Percentiles rank a stretch among this genome's conserved stretches.
These are phyloP conservation scores for Progne subis DNA, from an alignment of 2,113 vertebrate species.

Conservation along the genomic window DNA sequence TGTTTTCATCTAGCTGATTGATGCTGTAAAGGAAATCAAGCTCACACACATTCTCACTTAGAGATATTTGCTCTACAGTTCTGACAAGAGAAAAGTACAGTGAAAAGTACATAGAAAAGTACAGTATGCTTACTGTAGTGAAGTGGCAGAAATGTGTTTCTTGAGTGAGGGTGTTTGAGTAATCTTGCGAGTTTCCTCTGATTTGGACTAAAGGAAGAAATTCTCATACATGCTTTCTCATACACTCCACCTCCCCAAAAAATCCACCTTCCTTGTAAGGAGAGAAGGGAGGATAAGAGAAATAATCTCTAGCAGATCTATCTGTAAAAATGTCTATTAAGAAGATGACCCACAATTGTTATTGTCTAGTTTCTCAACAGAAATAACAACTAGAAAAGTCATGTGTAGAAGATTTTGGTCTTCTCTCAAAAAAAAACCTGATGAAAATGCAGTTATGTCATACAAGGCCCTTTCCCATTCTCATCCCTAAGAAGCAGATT, in stretches of 20 bases:
- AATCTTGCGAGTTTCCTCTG: not conserved
- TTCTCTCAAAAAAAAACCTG: not conserved
- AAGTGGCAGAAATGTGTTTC: not conserved
- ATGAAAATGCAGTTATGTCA: not conserved
- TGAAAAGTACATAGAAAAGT: slow-evolving; percentile 28
- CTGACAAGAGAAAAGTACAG: slow-evolving; percentile 35
- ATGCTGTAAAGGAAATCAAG: slow-evolving; percentile 20
- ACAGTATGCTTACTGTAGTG: not conserved
- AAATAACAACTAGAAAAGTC: not conserved
- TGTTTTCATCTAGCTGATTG: not conserved
- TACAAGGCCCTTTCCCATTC: not conserved
- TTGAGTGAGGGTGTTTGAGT: not conserved
- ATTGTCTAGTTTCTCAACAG: not conserved
- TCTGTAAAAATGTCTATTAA: not conserved
- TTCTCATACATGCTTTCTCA: not conserved
- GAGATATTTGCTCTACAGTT: slow-evolving; percentile 7
- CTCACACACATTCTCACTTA: slow-evolving; percentile 10
- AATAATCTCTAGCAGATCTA: not conserved
- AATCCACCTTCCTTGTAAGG: not conserved
- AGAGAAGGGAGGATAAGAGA: not conserved
- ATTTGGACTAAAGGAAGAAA: not conserved
- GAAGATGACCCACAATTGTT: not conserved
- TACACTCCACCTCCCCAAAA: not conserved
- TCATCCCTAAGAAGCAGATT: not conserved
- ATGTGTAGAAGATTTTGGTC: not conserved